Evolutionary conservation across 2,113 vertebrate species (phyloP), one percentile per base, ranked within the genome.

Genomic region (Mesoclemmys tuberculata): DNA sequence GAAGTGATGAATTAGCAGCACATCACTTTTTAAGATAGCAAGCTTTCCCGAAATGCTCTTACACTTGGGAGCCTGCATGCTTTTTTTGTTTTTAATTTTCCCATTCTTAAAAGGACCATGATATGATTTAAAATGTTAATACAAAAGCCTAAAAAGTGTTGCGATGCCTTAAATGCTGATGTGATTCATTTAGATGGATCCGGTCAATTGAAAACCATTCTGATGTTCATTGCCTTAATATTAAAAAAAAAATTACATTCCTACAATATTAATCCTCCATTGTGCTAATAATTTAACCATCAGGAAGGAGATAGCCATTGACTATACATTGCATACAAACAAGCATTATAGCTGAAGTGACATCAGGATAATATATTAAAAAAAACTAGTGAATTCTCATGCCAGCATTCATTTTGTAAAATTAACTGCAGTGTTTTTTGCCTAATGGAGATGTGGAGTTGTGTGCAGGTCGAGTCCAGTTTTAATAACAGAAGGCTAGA

Each of bases 1-100:
- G 77, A 87, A 95, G 97, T 95, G 94, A 49, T 49, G 80, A 92
- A 96, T 93, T 96, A 98, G 87, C 48, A 93, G 82, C 71, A 5
- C 91, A 95, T 96, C 94, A 93, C 97, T 95, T 81, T 55, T 89
- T 83, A 94, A 87, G 88, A 92, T 91, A 94, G 64, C 0, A 6
- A 91, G 79, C 85, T 93, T 96, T 92, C 51, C 10, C 77, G 24
- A 52, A 92, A 75, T 13, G 22, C 49, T 94, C 94, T 97, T 18
- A 18, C 68, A 24, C 90, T 93, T 56, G 41, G 87, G 96, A 96
- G 80, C 61, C 29, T 10, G 16, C 41, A 84, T 54, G 90, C 38
- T 9, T 90, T 13, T 91, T 89, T 81, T 83, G 44, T 35, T 91
- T 92, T 81, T 94, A 64, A 89, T 11, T 54, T 9, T 6, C 89